Percentiles rank a stretch among this genome's conserved stretches.
Conservation (phyloP, 2,113 vertebrate species). For the Neotoma lepida region DNA sequence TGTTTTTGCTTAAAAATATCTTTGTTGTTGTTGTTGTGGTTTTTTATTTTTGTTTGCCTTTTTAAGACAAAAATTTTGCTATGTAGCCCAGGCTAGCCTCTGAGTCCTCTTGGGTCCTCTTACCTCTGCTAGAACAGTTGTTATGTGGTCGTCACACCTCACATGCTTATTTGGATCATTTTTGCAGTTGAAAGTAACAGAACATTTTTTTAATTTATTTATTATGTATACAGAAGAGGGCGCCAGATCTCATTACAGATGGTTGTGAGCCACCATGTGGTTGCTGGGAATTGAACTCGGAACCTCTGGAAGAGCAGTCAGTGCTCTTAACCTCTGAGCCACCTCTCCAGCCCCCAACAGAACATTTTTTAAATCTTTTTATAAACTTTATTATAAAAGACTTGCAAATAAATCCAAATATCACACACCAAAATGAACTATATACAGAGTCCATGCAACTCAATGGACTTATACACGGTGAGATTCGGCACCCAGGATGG, state of each 20-base stretch:
- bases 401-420: background rate
- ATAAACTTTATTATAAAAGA: background rate
- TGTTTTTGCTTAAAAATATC: background rate
- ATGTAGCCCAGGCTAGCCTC: background rate
- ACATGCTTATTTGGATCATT: background rate
- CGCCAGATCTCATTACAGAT: too few relatives aligned
- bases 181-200: slow-evolving; percentile 34
- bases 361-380: background rate
- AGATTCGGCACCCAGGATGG: background rate
- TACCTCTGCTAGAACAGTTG: background rate
- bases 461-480: background rate
- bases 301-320: too few relatives aligned
- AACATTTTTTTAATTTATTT: too few relatives aligned
- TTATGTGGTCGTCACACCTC: background rate
- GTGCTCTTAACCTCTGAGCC: too few relatives aligned
- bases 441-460: background rate
- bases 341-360: too few relatives aligned
- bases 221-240: too few relatives aligned
- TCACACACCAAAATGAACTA: background rate
- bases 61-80: background rate
- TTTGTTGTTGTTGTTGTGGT: background rate
- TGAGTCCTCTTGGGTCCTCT: too few relatives aligned
- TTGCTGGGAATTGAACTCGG: too few relatives aligned
- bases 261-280: too few relatives aligned
- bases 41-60: background rate